Conservation (phyloP, 2,113 vertebrate species). For the Sprattus sprattus region DNA sequence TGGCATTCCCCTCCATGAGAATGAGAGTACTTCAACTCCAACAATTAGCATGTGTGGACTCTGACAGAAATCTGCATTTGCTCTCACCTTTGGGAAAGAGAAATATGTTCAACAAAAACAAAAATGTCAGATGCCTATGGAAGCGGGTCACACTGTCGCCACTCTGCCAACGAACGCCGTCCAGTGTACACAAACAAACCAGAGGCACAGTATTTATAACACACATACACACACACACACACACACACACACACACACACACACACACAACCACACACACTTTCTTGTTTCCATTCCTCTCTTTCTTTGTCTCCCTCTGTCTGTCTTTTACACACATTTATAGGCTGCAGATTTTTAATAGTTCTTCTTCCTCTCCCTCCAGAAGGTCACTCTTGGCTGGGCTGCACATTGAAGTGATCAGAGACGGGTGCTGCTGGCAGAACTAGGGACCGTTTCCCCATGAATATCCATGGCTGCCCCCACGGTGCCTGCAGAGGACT, state of each 20-base stretch:
- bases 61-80: background rate
- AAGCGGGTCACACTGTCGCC: constrained; percentile 17
- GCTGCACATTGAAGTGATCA: constrained; percentile 19
- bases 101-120: constrained; percentile 19
- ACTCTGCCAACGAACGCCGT: constrained; percentile 1
- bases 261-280: background rate
- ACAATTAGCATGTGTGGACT: background rate
- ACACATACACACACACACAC: background rate
- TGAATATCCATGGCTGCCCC: constrained; percentile 13
- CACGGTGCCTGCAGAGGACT: background rate
- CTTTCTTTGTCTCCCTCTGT: background rate
- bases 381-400: background rate
- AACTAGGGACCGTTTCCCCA: background rate
- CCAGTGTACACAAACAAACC: constrained; percentile 19
- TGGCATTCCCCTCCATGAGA: background rate
- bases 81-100: constrained; percentile 29
- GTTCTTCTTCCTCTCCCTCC: background rate
- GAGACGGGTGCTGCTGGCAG: background rate
- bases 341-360: background rate
- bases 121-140: constrained; percentile 28
- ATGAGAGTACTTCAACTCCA: background rate
- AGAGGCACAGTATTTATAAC: constrained; percentile 17
- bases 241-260: background rate
- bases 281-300: background rate
- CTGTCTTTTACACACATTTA: background rate